phyloP scores from a whole-genome alignment of 2,113 vertebrate genomes.

The Glareola pratincola region DNA sequence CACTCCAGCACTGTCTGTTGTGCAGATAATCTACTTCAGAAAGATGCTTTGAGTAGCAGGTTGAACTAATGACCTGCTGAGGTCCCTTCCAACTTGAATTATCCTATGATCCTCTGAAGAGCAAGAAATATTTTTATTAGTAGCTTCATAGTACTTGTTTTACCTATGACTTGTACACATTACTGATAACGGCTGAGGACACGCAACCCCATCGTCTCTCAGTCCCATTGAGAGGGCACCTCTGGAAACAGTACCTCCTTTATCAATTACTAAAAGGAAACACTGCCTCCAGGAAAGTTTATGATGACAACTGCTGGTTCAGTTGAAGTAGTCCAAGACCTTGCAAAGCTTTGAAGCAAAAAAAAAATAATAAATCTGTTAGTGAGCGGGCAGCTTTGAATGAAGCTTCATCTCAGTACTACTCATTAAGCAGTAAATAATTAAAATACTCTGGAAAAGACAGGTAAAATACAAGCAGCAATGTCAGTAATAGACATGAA shows the following conservation, averaged over 20 bases:
- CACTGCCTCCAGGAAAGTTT: neutral
- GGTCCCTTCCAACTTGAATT: neutral
- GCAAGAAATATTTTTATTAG: neutral
- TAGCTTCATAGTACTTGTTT: neutral
- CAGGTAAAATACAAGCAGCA: slow-evolving; percentile 78
- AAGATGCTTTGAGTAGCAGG: neutral
- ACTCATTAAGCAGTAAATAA: slow-evolving; percentile 80
- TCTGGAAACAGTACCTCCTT: neutral
- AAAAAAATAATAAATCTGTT: slow-evolving; percentile 21
- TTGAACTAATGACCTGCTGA: neutral
- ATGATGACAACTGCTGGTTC: neutral
- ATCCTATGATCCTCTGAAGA: neutral
- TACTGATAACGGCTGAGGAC: neutral
- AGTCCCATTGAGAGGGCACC: neutral
- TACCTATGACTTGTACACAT: neutral
- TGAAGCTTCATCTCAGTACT: slow-evolving; percentile 49
- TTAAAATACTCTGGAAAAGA: slow-evolving; percentile 73
- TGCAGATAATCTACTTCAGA: neutral
- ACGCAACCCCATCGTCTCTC: neutral
- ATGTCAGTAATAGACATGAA: slow-evolving; percentile 79
- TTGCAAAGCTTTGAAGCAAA: slow-evolving; percentile 63
- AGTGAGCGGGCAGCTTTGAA: slow-evolving; percentile 41
- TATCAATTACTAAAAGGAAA: neutral
- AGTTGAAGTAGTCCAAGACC: neutral
- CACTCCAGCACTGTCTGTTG: rapidly evolving